Evolutionary conservation across 1,140 invertebrate species (phyloP).

Genomic region (Littorina saxatilis): DNA sequence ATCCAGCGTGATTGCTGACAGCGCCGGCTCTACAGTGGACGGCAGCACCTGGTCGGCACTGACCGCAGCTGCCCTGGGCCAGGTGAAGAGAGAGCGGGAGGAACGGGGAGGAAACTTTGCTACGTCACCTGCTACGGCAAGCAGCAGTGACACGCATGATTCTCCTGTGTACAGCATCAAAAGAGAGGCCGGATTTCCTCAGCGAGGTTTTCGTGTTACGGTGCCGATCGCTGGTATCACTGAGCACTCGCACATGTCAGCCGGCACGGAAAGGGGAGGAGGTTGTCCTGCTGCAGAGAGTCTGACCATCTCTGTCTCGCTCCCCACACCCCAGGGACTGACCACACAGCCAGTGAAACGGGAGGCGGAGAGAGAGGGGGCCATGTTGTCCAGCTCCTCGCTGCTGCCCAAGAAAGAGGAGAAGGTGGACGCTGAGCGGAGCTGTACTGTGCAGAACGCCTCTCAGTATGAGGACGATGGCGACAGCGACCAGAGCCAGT

Average conservation of each 20-base stretch:
- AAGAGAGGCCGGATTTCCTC: background rate
- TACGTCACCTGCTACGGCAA: background rate
- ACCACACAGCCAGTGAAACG: too few relatives aligned
- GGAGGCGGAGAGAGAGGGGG: background rate
- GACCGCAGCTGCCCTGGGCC: background rate
- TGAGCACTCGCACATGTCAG: background rate
- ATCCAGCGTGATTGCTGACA: background rate
- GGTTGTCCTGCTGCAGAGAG: too few relatives aligned
- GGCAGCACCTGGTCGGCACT: background rate
- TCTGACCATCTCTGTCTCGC: background rate
- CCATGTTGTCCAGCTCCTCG: too few relatives aligned
- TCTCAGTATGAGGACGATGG: background rate
- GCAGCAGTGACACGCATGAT: background rate
- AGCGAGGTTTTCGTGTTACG: background rate
- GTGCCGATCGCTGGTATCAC: background rate
- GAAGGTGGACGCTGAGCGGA: background rate
- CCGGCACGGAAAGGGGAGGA: too few relatives aligned
- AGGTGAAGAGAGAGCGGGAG: background rate
- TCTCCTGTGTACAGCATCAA: background rate
- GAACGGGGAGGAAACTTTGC: background rate
- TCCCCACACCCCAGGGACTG: background rate
- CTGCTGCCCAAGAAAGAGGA: background rate
- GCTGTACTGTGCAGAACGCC: background rate
- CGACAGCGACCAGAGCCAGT: constrained; percentile 12
- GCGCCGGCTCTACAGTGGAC: background rate